phyloP scores from a whole-genome alignment of 2,797 vertebrate species.

The Poeciliopsis paucimaculata region DNA sequence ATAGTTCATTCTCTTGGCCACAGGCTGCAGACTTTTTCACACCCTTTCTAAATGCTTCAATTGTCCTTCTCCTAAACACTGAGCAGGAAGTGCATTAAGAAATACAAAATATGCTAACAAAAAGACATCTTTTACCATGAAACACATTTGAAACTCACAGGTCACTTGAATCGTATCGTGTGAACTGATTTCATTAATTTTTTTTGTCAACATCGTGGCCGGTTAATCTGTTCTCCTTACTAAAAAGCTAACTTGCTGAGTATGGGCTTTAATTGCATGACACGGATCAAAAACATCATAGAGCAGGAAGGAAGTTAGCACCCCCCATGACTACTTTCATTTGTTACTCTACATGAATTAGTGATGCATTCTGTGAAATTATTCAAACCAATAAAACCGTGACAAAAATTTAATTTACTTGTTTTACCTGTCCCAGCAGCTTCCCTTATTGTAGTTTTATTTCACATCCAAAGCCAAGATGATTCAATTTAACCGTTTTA shows the following conservation, averaged over 20 bases:
- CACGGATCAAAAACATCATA: constrained; percentile 71
- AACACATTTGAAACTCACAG: constrained; percentile 53
- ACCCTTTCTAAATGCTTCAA: constrained; percentile 89
- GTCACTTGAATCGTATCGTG: constrained; percentile 69
- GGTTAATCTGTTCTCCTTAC: constrained; percentile 44
- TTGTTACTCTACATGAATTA: constrained; percentile 34
- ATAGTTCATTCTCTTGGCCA: constrained; percentile 89
- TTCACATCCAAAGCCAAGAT: constrained; percentile 20
- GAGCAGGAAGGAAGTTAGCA: constrained; percentile 54
- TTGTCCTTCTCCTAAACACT: constrained; percentile 84
- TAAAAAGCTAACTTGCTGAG: constrained; percentile 53
- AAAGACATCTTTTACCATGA: constrained; percentile 29
- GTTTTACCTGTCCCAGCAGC: neutral
- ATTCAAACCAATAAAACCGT: neutral
- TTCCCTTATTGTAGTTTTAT: constrained; percentile 8
- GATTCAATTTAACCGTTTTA: constrained; percentile 41
- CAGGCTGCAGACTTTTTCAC: constrained; percentile 93
- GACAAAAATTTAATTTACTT: neutral
- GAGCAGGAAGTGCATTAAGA: constrained; percentile 81
- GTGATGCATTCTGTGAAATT: constrained; percentile 10
- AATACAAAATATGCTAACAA: constrained; percentile 68
- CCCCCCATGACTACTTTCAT: constrained; percentile 47
- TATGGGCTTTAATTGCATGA: constrained; percentile 77
- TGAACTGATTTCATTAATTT: neutral
- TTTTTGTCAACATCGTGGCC: constrained; percentile 60